A percentile compares a stretch with the other conserved stretches of the same genome.
Evolutionary conservation across 23 tunicate species (phyloP).

Genomic region (Aplidium turbinatum): DNA sequence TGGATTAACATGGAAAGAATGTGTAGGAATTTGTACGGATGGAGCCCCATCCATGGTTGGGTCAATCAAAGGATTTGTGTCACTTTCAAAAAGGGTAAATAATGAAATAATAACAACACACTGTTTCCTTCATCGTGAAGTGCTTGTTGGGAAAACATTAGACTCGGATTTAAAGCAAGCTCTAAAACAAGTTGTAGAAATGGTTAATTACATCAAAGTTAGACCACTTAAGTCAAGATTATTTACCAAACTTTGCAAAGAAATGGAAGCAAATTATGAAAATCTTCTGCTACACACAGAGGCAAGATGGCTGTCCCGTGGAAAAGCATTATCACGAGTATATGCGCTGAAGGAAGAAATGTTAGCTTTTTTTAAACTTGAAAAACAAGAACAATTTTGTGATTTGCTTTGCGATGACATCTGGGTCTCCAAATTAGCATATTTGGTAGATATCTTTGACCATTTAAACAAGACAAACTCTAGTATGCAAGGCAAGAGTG

Average conservation of each 20-base stretch:
- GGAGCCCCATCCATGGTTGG: slow-evolving; percentile 27
- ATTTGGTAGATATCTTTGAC: slow-evolving; percentile 53
- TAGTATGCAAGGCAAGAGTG: slow-evolving; percentile 37
- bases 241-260: slow-evolving; percentile 32
- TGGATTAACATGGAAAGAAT: slow-evolving; percentile 29
- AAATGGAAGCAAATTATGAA: slow-evolving; percentile 43
- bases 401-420: slow-evolving; percentile 43
- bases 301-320: slow-evolving; percentile 53
- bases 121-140: slow-evolving; percentile 44
- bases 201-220: slow-evolving; percentile 39
- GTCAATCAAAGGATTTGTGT: slow-evolving; percentile 34
- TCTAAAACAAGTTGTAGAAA: slow-evolving; percentile 25
- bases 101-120: slow-evolving; percentile 17
- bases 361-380: slow-evolving; percentile 44
- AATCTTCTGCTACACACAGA: slow-evolving; percentile 41
- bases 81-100: slow-evolving; percentile 15
- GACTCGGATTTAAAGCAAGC: slow-evolving; percentile 7
- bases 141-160: slow-evolving; percentile 36
- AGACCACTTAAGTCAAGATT: slow-evolving; percentile 35
- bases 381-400: slow-evolving; percentile 42
- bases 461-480: slow-evolving; percentile 45
- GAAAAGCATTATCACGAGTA: slow-evolving; percentile 44
- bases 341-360: slow-evolving; percentile 40
- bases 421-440: slow-evolving; percentile 38
- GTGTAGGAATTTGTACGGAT: slow-evolving; percentile 25